These are phyloP conservation scores for Rambutsinella grinnellia DNA, from an alignment of 2,888 invertebrate genomes.

Conservation along the genomic window DNA sequence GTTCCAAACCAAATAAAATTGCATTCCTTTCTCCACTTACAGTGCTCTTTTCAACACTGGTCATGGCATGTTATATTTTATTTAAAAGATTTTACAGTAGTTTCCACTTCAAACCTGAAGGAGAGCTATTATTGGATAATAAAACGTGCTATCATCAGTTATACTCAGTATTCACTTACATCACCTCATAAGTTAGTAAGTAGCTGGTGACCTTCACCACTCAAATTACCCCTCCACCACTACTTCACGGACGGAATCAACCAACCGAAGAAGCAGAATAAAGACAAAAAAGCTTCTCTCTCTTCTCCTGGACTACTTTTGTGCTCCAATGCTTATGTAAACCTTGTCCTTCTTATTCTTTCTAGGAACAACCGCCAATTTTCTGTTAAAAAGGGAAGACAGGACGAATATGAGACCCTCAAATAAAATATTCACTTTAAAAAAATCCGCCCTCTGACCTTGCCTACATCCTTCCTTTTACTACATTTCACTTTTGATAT, in stretches of 20 bases:
- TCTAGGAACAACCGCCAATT: slow-evolving; percentile 29
- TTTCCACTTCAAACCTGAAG: not conserved
- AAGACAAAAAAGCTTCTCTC: not conserved
- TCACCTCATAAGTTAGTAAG: not conserved
- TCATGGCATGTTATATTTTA: no score
- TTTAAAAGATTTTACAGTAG: no score
- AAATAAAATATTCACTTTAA: not conserved
- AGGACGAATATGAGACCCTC: not conserved
- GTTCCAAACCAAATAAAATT: not conserved
- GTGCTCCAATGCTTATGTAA: not conserved
- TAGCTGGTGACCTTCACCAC: not conserved
- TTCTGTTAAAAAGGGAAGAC: slow-evolving; percentile 15
- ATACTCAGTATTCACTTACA: no score
- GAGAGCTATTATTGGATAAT: not conserved
- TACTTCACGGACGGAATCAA: not conserved
- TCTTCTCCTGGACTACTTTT: not conserved
- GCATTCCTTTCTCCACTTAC: not conserved
- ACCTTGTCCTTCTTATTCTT: slow-evolving; percentile 19
- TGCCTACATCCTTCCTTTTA: slow-evolving; percentile 41
- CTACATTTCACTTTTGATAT: slow-evolving; percentile 2
- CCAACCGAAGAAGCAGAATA: not conserved
- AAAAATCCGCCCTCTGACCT: slow-evolving; percentile 46
- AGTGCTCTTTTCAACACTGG: no score
- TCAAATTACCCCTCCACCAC: not conserved
- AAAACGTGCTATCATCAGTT: not conserved